Percentiles rank a stretch among this genome's conserved stretches.
Conservation (phyloP, 1,140 invertebrate species). For the Drosophila mayri region DNA sequence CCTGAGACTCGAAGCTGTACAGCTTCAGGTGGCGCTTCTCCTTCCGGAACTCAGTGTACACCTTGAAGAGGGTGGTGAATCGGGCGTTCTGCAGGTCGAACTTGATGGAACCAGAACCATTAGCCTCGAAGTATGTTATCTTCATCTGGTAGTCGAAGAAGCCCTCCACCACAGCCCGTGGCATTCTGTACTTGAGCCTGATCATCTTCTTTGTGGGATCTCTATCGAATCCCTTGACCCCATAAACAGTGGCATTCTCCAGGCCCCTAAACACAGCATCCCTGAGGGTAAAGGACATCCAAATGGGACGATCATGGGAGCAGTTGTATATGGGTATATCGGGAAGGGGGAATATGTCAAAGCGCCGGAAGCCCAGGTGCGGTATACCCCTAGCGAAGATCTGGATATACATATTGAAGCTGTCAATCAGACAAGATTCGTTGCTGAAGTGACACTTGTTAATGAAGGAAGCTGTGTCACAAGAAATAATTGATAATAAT, state of each 20-base stretch:
- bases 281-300: conserved; percentile 19
- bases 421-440: conserved; percentile 21
- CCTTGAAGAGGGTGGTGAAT: conserved; percentile 22
- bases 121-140: conserved; percentile 3
- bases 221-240: conserved; percentile 26
- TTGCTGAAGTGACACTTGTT: conserved; percentile 39
- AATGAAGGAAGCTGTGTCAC: conserved; percentile 9
- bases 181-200: conserved; percentile 10
- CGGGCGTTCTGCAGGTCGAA: conserved; percentile 43
- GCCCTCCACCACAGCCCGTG: conserved; percentile 7
- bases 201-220: conserved; percentile 17
- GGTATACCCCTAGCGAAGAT: conserved; percentile 15
- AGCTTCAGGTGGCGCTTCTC: conserved; percentile 46
- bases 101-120: conserved; percentile 12
- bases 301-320: conserved; percentile 23
- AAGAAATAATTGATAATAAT: not conserved
- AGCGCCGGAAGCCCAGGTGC: conserved; percentile 2
- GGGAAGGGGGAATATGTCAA: conserved; percentile 14
- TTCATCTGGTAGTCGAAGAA: conserved; percentile 24
- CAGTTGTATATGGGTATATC: conserved; percentile 25
- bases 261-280: conserved; percentile 25
- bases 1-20: conserved; percentile 10
- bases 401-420: conserved; percentile 23
- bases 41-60: conserved; percentile 34
- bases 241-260: conserved; percentile 31